These are phyloP conservation scores for Anoplolepis gracilipes DNA, from an alignment of 1,140 invertebrate genomes.

Conservation along the genomic window DNA sequence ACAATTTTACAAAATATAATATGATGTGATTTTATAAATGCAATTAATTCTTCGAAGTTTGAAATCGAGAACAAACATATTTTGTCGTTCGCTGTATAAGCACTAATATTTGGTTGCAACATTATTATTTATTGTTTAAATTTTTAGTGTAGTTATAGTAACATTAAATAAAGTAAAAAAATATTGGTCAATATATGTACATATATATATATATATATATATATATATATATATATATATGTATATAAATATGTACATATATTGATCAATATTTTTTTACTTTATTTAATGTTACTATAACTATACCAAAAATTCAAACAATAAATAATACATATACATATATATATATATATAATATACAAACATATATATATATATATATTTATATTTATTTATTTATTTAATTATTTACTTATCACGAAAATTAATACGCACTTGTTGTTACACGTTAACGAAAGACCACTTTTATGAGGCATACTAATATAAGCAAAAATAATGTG, in stretches of 20 bases:
- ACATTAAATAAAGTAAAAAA: slow-evolving; percentile 18
- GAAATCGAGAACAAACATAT: slow-evolving; percentile 41
- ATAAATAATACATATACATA: too few relatives aligned
- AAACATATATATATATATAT: too few relatives aligned
- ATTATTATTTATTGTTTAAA: background rate
- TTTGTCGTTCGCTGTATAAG: slow-evolving; percentile 47
- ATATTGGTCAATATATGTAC: background rate
- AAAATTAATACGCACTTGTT: background rate
- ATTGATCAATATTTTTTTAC: slow-evolving; percentile 25
- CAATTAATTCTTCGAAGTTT: slow-evolving; percentile 16
- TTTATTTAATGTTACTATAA: slow-evolving; percentile 3
- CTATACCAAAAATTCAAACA: slow-evolving; percentile 30
- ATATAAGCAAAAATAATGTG: slow-evolving; percentile 17
- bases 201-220: too few relatives aligned
- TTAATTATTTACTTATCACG: slow-evolving; percentile 7
- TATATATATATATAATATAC: too few relatives aligned
- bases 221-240: background rate
- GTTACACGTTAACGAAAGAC: background rate
- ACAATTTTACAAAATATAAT: background rate
- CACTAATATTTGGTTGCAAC: slow-evolving; percentile 18
- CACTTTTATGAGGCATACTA: slow-evolving; percentile 25
- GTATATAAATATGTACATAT: too few relatives aligned
- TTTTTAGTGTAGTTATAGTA: slow-evolving; percentile 27
- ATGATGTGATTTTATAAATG: too few relatives aligned
- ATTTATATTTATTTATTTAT: too few relatives aligned